Percentiles rank a stretch among this genome's conserved stretches.
These are phyloP conservation scores for Clupea harengus DNA, from an alignment of 2,113 vertebrate species.

Conservation along the genomic window DNA sequence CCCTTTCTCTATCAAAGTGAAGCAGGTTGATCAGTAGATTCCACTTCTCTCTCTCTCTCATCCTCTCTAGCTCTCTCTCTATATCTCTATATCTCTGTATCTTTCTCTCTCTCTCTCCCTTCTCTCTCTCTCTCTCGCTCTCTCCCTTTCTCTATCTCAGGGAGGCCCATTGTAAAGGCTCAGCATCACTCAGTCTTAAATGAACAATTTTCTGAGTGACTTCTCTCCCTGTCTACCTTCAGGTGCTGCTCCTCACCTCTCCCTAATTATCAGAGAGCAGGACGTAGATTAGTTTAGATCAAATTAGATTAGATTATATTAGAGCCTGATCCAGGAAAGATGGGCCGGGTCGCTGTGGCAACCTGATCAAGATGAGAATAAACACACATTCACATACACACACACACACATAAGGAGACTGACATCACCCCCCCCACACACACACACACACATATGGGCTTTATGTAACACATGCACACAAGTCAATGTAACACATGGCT, in stretches of 20 bases:
- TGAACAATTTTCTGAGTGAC: conserved; percentile 48
- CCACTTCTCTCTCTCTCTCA: no score
- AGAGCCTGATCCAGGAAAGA: not conserved
- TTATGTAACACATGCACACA: not conserved
- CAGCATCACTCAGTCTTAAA: not conserved
- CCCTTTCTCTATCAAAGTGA: no score
- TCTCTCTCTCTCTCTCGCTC: no score
- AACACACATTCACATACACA: not conserved
- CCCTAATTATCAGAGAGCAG: not conserved
- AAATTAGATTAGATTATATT: not conserved
- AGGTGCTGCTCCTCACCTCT: not conserved
- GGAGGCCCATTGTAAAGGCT: no score
- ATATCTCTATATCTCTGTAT: no score
- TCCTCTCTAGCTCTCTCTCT: no score
- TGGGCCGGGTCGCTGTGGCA: not conserved
- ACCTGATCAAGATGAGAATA: not conserved
- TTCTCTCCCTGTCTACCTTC: not conserved
- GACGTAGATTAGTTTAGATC: not conserved
- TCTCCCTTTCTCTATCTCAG: no score
- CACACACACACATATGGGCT: no score
- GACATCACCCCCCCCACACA: no score
- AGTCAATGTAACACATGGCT: no score
- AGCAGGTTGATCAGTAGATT: no score
- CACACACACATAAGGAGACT: not conserved
- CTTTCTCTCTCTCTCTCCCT: no score